Evolutionary conservation across 2,797 vertebrate species (phyloP), one percentile per base, ranked within the genome.

Genomic region (Pseudochirops cupreus): DNA sequence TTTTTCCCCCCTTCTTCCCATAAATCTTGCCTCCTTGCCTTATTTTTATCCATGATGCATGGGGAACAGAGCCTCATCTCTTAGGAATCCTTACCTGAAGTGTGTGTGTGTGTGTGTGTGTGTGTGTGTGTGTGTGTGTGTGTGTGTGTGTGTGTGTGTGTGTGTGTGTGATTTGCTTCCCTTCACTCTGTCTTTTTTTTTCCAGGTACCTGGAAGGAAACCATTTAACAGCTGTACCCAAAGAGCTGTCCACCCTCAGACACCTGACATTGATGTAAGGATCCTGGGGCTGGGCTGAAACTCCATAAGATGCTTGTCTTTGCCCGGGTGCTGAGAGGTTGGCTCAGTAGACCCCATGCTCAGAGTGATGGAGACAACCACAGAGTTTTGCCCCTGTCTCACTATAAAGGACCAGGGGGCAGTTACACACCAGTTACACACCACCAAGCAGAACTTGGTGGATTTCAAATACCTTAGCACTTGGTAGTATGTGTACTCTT

Each of bases 201-300:
- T 98, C 97, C 99, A 99, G 99, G 31, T 99, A 99, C 98, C 99
- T 99, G 98, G 99, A 99, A 99, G 99, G 99, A 97, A 99, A 99
- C 98, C 98, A 99, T 95, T 98, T 99, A 98, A 99, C 99, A 91
- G 99, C 99, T 54, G 99, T 99, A 96, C 99, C 99, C 1, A 99
- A 99, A 98, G 99, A 99, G 96, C 99, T 99, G 95, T 98, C 99
- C 3, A 74, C 97, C 95, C 99, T 99, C 98, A 99, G 99, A 98
- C 99, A 99, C 96, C 99, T 99, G 97, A 99, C 99, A 5, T 98
- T 99, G 53, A 99, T 99, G 99, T 99, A 99, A 97, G 99, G 98
- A 98, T 95, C 94, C 53, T 5, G n/a, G n/a, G 14, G 31, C 90
- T 56, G 94, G n/a, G 18, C 87, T 91, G 24, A 94, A 95, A 52